Percentiles rank a stretch among this genome's conserved stretches.
Conservation (phyloP, 1,140 invertebrate genomes). For the Polyergus mexicanus region DNA sequence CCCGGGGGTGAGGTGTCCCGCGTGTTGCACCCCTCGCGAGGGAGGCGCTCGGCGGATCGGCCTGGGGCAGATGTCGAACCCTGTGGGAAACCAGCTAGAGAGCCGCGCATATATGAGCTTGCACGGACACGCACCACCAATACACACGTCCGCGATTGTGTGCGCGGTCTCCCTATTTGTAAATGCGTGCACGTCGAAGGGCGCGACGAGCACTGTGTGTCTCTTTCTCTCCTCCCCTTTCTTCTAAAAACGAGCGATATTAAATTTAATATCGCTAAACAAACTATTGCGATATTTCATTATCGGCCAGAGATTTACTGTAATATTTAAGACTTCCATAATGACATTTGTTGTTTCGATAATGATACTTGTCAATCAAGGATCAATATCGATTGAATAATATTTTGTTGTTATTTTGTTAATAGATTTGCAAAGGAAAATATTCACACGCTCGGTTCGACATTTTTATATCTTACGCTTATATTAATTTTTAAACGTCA, state of each 20-base stretch:
- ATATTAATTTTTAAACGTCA: slow-evolving; percentile 2
- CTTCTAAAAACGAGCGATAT: slow-evolving; percentile 51
- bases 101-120: slow-evolving; percentile 17
- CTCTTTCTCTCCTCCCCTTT: not conserved
- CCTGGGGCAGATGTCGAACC: slow-evolving; percentile 83
- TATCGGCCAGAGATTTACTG: not conserved
- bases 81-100: slow-evolving; percentile 83
- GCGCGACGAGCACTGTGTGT: not conserved
- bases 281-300: not conserved
- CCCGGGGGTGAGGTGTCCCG: slow-evolving; percentile 67
- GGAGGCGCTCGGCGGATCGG: slow-evolving; percentile 68
- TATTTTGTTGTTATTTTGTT: not conserved
- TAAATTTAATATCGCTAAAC: slow-evolving; percentile 70
- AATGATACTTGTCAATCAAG: not conserved
- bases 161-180: slow-evolving; percentile 42
- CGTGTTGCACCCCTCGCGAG: slow-evolving; percentile 73
- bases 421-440: not conserved
- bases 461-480: not conserved
- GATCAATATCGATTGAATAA: not conserved
- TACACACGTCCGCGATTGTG: not conserved
- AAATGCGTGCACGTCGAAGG: slow-evolving; percentile 14
- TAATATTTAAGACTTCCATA: not conserved
- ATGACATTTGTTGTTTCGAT: not conserved
- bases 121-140: slow-evolving; percentile 1
- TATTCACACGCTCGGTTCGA: not conserved